Base-by-base conservation (phyloP, 2,113 vertebrate genomes). In the Heliornis fulica region DNA sequence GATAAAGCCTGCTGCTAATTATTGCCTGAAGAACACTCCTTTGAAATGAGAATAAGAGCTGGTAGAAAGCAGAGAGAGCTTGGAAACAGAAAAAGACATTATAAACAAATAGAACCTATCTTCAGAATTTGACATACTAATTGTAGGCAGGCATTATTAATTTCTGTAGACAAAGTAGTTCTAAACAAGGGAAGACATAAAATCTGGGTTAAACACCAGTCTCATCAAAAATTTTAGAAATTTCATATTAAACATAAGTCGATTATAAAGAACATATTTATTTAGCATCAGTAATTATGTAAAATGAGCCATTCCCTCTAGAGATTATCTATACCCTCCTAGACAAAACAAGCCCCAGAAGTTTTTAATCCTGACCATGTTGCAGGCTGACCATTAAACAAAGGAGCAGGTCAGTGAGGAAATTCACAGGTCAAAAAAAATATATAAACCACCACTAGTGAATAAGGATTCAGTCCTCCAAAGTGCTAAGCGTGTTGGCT, bases 211-310 rank as follows among this genome's bases (percentile, higher is more conserved):
- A 94, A 93, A 95, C 15, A 6, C n/a, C 88, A 46, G 45, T 80
- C 79, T 85, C 40, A 46, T 77, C 5, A 96, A 96, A 96, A 90
- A 90, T 75, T 80, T 89, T 92, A 89, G 83, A 48, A 71, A 89
- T 90, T 96, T 95, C 90, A 95, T 77, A 83, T 89, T 87, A 93
- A 94, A 88, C 68, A 28, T 83, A 95, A 96, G 56, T 93, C 88
- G 76, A 95, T 95, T 96, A 95, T 96, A 96, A 95, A 96, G 78
- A 91, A 95, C 81, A 86, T 94, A 95, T 87, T 96, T 97, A 78
- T 93, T 91, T 93, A 97, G 84, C 50, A 87, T 91, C 74, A 85
- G 89, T 76, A 95, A 90, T 96, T 95, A 95, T 53, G 86, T 90
- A 95, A 96, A 92, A 82, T 63, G 83, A 97, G 80, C 75, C 77